Base-by-base conservation (phyloP, 1,140 invertebrate genomes). In the Ostrea denselamellosa region DNA sequence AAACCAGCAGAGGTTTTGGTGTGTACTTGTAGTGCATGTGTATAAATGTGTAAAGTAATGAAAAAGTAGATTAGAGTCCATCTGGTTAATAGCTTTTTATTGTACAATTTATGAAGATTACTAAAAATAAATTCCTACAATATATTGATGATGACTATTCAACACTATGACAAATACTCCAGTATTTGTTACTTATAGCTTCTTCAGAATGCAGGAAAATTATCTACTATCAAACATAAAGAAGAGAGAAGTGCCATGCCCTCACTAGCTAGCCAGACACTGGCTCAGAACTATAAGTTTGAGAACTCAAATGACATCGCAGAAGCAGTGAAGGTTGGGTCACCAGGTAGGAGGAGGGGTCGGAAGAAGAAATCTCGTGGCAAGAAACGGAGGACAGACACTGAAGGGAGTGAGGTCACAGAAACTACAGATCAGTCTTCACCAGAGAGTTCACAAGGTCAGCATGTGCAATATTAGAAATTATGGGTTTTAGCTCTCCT, bases 241-340 rank as follows among this genome's bases (percentile, higher is more conserved):
- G 44, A 17, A 62, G 34, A 87, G 14, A 54, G 87, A 51, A 44
- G 56, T 53, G 81, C 14, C 83, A 86, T 44, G 85, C 34, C 52
- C 54, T 87, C 14, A 68, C 82, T 17, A 83, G 83, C 10, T 68
- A 88, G 22, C 8, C 51, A 58, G 8, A 85, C 65, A 7, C 10
- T 85, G 22, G 14, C n/a, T 51, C 25, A 85, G 12, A 68, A 68
- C 22, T 91, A 90, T 51, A 87, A 25, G 0, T 90, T 91, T 86
- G 51, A 86, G 12, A 87, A 91, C 25, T 89, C 90, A 1, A 89
- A 91, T 51, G 68, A 58, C 62, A 91, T 91, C 22, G 90, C 90
- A 14, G 88, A 87, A 28, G 87, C 87, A 8, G 17, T 91, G 51
- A 85, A 71, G 22, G 85, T 88, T 8, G 89, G 82, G 12, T 86